Conservation (phyloP, 2,113 vertebrate species). For the Pelecanus crispus region DNA sequence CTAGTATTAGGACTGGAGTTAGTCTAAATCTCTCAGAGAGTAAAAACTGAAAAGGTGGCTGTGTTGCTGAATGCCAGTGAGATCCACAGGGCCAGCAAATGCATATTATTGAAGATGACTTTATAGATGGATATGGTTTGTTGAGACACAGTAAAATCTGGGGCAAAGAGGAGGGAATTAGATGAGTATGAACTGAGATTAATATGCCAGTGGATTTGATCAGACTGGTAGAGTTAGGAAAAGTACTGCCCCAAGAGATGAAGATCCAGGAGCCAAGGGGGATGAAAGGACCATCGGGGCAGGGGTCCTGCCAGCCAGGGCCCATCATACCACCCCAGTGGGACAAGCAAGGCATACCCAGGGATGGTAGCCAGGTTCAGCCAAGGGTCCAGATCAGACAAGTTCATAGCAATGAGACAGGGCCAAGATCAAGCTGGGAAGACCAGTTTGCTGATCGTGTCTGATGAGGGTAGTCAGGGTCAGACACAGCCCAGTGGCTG, state of each 20-base stretch:
- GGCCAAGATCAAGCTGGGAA: not conserved
- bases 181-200: not conserved
- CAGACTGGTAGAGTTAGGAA: not conserved
- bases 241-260: not conserved
- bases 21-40: not conserved
- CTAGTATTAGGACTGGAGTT: not conserved
- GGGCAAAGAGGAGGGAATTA: not conserved
- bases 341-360: not conserved
- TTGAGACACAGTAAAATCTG: not conserved
- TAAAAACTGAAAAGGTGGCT: not conserved
- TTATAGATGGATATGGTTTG: not conserved
- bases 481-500: fast-evolving
- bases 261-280: not conserved
- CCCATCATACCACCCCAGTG: not conserved
- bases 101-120: not conserved
- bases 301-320: not conserved
- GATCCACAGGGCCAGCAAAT: not conserved
- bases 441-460: not conserved
- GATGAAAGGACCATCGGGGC: not conserved
- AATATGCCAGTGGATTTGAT: not conserved
- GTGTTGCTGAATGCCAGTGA: not conserved
- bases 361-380: not conserved
- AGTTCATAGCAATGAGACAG: not conserved
- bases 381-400: not conserved
- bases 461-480: not conserved